Evolutionary conservation across 2,797 vertebrate species (phyloP).

Genomic region (Pseudomugil gertrudae): DNA sequence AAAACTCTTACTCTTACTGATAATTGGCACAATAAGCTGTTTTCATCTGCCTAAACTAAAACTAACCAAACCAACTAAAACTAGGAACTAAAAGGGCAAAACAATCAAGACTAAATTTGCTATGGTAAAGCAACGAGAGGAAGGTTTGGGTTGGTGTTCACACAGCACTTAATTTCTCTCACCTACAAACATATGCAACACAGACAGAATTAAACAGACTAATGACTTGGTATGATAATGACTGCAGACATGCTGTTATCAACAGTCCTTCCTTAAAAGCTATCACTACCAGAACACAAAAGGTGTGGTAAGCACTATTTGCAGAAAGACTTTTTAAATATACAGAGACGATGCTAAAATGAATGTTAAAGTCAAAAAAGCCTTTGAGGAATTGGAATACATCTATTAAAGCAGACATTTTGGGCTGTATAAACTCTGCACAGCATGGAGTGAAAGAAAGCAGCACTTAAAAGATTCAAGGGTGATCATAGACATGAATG

Average conservation of each 20-base stretch:
- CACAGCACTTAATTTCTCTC: neutral
- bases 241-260: neutral
- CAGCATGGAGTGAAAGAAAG: too few relatives aligned
- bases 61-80: too few relatives aligned
- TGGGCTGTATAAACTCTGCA: too few relatives aligned
- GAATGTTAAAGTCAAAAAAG: too few relatives aligned
- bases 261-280: neutral
- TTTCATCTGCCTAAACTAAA: too few relatives aligned
- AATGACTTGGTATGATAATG: neutral
- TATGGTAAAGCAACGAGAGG: neutral
- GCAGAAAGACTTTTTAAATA: neutral
- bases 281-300: neutral
- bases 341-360: neutral
- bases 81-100: neutral
- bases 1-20: neutral
- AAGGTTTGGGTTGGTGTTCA: neutral
- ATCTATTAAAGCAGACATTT: neutral
- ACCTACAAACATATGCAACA: neutral
- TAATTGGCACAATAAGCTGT: too few relatives aligned
- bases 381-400: neutral
- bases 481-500: neutral
- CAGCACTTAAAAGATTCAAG: too few relatives aligned
- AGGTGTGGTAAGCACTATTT: neutral
- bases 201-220: neutral
- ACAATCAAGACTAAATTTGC: neutral